phyloP scores from a whole-genome alignment of 2,888 invertebrate species.

The Epinotia brunnichana region DNA sequence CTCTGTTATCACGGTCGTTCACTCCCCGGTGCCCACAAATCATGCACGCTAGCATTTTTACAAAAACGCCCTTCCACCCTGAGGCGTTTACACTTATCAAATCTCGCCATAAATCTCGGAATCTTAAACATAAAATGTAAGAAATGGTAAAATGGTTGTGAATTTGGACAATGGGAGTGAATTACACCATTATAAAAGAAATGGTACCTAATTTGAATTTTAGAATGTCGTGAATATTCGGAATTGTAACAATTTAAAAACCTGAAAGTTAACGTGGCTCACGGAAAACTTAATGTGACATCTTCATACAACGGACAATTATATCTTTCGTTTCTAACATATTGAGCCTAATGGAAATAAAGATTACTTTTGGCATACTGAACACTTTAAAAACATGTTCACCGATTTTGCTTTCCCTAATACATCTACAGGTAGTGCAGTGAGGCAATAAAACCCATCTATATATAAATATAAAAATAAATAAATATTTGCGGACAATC shows the following conservation, averaged over 20 bases:
- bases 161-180: neutral
- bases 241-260: neutral
- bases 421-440: no score
- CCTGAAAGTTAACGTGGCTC: no score
- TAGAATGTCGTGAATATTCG: neutral
- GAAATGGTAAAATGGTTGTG: neutral
- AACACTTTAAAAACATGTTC: no score
- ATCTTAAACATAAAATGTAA: neutral
- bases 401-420: no score
- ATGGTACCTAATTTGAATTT: neutral
- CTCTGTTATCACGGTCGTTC: slow-evolving; percentile 8
- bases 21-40: slow-evolving; percentile 30
- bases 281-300: no score
- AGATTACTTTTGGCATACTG: no score
- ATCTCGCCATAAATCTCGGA: slow-evolving; percentile 14
- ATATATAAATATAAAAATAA: no score
- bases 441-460: no score
- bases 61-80: slow-evolving; percentile 22
- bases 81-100: slow-evolving; percentile 22
- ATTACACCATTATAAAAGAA: neutral
- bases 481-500: no score
- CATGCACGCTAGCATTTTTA: slow-evolving; percentile 27
- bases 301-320: no score
- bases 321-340: no score
- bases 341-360: no score